These are phyloP conservation scores for Mormyrus lacerda DNA, from an alignment of 2,113 vertebrate species.

Conservation along the genomic window DNA sequence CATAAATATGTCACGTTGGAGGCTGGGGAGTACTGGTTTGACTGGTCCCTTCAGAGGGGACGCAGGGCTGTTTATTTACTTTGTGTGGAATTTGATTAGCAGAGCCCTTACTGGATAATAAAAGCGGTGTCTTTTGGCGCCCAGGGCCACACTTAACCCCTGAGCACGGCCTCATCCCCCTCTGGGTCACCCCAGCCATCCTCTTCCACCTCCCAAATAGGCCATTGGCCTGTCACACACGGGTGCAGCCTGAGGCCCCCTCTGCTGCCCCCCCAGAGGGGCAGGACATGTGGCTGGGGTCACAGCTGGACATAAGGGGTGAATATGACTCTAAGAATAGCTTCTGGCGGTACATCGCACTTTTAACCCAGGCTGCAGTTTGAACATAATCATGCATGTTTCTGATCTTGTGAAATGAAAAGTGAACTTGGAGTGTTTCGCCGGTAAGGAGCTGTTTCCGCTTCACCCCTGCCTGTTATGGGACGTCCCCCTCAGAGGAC, in stretches of 20 bases:
- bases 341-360: not conserved
- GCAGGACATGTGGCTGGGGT: not conserved
- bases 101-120: conserved; percentile 60
- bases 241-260: conserved; percentile 34
- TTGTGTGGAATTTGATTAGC: conserved; percentile 55
- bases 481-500: not conserved
- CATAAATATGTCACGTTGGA: not conserved
- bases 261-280: not conserved
- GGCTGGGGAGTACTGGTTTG: not conserved
- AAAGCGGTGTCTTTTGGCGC: conserved; percentile 65
- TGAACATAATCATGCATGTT: not conserved
- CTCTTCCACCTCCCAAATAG: conserved; percentile 69
- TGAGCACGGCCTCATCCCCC: conserved; percentile 80
- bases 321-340: not conserved
- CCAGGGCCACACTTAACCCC: conserved; percentile 90
- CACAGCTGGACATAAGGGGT: not conserved
- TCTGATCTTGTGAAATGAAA: not conserved
- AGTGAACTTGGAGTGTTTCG: not conserved
- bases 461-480: not conserved
- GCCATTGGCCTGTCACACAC: conserved; percentile 61
- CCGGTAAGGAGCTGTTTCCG: not conserved
- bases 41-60: not conserved
- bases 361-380: not conserved
- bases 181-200: conserved; percentile 76
- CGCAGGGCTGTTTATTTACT: conserved; percentile 51